These are phyloP conservation scores for Cuculus canorus DNA, from an alignment of 2,797 vertebrate species.

Conservation along the genomic window DNA sequence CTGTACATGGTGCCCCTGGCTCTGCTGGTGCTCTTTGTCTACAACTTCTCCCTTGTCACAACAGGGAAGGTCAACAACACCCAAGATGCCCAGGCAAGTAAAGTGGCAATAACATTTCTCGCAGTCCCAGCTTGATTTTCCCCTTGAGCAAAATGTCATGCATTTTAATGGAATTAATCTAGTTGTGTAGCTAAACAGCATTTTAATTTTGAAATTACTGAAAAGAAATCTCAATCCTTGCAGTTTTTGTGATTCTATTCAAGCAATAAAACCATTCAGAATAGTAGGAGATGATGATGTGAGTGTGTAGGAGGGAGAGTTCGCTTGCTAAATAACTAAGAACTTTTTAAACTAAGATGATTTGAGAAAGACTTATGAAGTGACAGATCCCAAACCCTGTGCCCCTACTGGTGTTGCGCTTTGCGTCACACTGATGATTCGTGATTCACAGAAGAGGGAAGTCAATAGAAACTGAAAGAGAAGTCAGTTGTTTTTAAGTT, in stretches of 20 bases:
- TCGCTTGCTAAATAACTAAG: background rate
- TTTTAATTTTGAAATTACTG: background rate
- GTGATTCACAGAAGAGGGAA: background rate
- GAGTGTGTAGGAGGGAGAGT: background rate
- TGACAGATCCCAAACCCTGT: background rate
- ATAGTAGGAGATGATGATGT: background rate
- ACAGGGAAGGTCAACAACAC: slow-evolving; percentile 79
- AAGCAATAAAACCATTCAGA: background rate
- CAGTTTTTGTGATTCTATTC: background rate
- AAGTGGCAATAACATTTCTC: background rate
- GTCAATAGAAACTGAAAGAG: background rate
- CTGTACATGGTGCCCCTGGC: slow-evolving; percentile 96
- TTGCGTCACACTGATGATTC: background rate
- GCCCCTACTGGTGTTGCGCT: background rate
- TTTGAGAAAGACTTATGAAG: background rate
- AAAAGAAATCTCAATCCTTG: background rate
- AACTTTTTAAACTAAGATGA: background rate
- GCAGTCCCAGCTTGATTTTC: background rate
- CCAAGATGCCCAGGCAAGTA: slow-evolving; percentile 91
- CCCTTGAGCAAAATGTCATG: background rate
- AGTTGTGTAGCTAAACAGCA: background rate
- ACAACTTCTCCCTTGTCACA: slow-evolving; percentile 87
- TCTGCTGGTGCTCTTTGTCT: slow-evolving; percentile 87
- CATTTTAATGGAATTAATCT: background rate
- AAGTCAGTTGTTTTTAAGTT: background rate